phyloP scores from a whole-genome alignment of 2,113 vertebrate species.

The Pan troglodytes region NHGRI_mPanTro3-v2.1_pri NC_072398.2:134783001-134783500 shows the following conservation, averaged over 20 bases:
- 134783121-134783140: not conserved
- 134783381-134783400: not conserved
- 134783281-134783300: not conserved
- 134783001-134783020: not conserved
- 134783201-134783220: not conserved
- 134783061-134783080: not conserved
- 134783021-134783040: not conserved
- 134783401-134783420: not conserved
- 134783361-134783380: not conserved
- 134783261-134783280: not conserved
- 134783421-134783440: not conserved
- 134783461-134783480: not conserved
- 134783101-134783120: not conserved
- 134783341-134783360: not conserved
- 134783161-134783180: not conserved
- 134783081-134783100: not conserved
- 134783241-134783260: not conserved
- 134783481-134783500: not conserved
- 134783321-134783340: not conserved
- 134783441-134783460: not conserved
- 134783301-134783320: not conserved
- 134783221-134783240: not conserved
- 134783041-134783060: not conserved
- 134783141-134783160: not conserved
- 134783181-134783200: not conserved